phyloP scores from a whole-genome alignment of 2,888 invertebrate genomes.

The Cantharis rustica region DNA sequence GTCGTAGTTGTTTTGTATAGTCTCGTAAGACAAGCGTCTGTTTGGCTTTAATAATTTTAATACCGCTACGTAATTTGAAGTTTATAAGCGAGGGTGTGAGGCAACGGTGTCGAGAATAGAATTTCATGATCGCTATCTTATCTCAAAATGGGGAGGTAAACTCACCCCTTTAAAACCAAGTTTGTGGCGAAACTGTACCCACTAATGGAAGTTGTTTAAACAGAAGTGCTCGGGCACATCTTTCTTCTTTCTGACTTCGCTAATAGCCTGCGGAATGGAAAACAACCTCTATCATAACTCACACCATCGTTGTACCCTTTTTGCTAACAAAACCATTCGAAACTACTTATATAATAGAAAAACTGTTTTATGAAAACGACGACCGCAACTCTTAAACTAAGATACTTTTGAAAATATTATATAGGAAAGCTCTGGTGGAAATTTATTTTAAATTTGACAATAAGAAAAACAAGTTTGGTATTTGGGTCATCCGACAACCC shows the following conservation, averaged over 20 bases:
- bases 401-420: background rate
- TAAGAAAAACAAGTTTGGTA: background rate
- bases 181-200: constrained; percentile 36
- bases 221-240: constrained; percentile 49
- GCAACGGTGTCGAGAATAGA: constrained; percentile 17
- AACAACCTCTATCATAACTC: constrained; percentile 45
- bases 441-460: background rate
- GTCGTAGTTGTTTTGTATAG: constrained; percentile 6
- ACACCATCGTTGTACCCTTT: constrained; percentile 16
- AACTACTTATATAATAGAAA: constrained; percentile 11
- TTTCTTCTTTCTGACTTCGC: constrained; percentile 48
- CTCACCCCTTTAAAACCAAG: constrained; percentile 35
- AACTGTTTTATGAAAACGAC: constrained; percentile 1
- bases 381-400: background rate
- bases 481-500: background rate
- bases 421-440: background rate
- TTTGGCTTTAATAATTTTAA: constrained; percentile 33
- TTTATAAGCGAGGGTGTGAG: constrained; percentile 15
- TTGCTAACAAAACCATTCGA: constrained; percentile 15
- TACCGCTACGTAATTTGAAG: constrained; percentile 28
- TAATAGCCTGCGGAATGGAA: constrained; percentile 52
- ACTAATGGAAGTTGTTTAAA: constrained; percentile 56
- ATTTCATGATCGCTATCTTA: constrained; percentile 29
- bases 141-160: constrained; percentile 16
- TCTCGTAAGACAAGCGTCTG: constrained; percentile 9